phyloP scores from a whole-genome alignment of 2,797 vertebrate species.

The Girardinus metallicus region DNA sequence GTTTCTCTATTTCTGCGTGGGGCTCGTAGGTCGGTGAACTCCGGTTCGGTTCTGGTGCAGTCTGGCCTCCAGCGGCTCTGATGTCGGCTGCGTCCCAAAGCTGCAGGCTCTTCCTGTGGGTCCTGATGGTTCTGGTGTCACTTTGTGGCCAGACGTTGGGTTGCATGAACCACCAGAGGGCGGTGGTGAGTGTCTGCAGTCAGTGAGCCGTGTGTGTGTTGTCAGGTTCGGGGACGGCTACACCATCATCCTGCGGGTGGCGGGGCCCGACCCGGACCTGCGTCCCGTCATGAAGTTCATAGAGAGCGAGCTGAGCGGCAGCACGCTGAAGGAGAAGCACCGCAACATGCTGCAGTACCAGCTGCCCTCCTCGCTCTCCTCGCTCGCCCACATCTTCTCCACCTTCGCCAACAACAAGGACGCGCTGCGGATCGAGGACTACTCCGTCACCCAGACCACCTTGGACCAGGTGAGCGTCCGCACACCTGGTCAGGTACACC shows the following conservation, averaged over 20 bases:
- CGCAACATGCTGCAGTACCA: slow-evolving; percentile 97
- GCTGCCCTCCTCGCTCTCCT: slow-evolving; percentile 90
- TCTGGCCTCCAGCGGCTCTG: too few relatives aligned
- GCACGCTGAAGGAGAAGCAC: slow-evolving; percentile 93
- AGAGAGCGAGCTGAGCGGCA: slow-evolving; percentile 89
- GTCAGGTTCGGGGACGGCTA: slow-evolving; percentile 96
- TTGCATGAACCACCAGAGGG: too few relatives aligned
- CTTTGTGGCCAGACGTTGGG: too few relatives aligned
- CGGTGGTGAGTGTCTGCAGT: background rate
- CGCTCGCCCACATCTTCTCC: slow-evolving; percentile 93
- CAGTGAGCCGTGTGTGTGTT: too few relatives aligned
- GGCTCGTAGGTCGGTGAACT: background rate
- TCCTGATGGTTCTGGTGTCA: too few relatives aligned
- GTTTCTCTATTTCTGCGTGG: background rate
- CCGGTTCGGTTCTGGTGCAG: too few relatives aligned
- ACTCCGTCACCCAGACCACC: slow-evolving; percentile 97
- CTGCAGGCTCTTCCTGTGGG: too few relatives aligned
- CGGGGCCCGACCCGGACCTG: slow-evolving; percentile 88
- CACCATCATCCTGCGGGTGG: slow-evolving; percentile 94
- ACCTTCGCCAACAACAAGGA: slow-evolving; percentile 93
- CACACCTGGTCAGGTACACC: background rate
- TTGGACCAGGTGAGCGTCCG: slow-evolving; percentile 89
- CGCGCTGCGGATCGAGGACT: slow-evolving; percentile 92
- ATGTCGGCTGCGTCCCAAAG: too few relatives aligned
- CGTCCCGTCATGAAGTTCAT: slow-evolving; percentile 94